Base-by-base conservation (phyloP, 2,113 vertebrate species). In the Casuarius casuarius region DNA sequence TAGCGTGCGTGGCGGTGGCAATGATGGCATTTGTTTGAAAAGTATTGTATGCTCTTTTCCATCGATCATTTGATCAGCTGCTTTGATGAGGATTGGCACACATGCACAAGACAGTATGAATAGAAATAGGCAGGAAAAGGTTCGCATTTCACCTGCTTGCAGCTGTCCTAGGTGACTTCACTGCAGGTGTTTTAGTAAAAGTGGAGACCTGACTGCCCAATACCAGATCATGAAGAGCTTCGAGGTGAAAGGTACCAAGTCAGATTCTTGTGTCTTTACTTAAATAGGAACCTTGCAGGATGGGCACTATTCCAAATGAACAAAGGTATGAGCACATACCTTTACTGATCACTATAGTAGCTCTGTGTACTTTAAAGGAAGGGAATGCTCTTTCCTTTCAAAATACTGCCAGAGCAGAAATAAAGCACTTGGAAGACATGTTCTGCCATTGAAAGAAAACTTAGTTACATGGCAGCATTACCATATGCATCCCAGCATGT, bases 1-100 rank as follows among this genome's bases (percentile, higher is more conserved):
- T 12, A n/a, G 51, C 9, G 23, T 9, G 33, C 0, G 2, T 0
- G 3, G 38, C 25, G 12, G 62, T 1, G 0, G 2, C 5, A 33
- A 17, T 48, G 5, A 2, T 33, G 22, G 3, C 5, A 3, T 10
- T n/a, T 1, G 2, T 44, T 62, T 38, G 49, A 38, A 2, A 35
- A 51, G 6, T 20, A 1, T 8, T 44, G 18, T 40, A 7, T 63
- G 67, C 14, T 33, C 11, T 48, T 58, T 12, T 29, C 15, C 18
- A 0, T 35, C 9, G 33, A 11, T 35, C 8, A 5, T 10, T 29
- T 2, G 14, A 15, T 33, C 8, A 1, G 22, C 31, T 20, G 19
- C 56, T 46, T 35, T 35, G 70, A 21, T n/a, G 46, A 56, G 75
- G 33, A 49, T 3, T 3, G 35, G 20, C 44, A 7, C 11, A 1